Evolutionary conservation across 2,888 invertebrate genomes (phyloP).

Genomic region (Blomia tropicalis): DNA sequence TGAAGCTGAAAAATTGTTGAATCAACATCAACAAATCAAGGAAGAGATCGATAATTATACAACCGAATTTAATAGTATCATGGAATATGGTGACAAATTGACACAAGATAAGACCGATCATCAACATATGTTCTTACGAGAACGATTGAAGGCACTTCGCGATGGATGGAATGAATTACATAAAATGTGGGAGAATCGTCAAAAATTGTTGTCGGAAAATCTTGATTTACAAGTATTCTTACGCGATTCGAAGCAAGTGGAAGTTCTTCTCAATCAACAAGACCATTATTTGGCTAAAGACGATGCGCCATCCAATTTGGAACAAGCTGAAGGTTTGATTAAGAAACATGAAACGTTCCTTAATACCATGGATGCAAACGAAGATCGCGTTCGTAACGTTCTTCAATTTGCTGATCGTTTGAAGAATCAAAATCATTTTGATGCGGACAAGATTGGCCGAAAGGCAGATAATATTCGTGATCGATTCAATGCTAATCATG

Average conservation of each 20-base stretch:
- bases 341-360: conserved; percentile 97
- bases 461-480: conserved; percentile 87
- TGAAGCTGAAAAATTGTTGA: conserved; percentile 89
- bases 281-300: conserved; percentile 93
- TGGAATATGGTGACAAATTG: conserved; percentile 93
- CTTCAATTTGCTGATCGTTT: conserved; percentile 80
- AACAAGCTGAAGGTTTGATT: conserved; percentile 90
- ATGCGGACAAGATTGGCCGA: conserved; percentile 85
- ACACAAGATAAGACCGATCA: conserved; percentile 86
- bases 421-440: conserved; percentile 83
- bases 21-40: conserved; percentile 92
- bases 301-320: conserved; percentile 77
- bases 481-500: conserved; percentile 64
- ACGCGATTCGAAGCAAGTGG: conserved; percentile 90
- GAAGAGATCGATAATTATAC: conserved; percentile 99
- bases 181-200: conserved; percentile 99
- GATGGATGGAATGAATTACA: conserved; percentile 98
- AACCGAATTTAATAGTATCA: conserved; percentile 96
- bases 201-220: conserved; percentile 80
- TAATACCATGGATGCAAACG: conserved; percentile 99
- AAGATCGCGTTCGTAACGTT: conserved; percentile 94
- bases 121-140: conserved; percentile 99
- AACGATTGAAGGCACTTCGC: conserved; percentile 88
- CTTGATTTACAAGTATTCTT: conserved; percentile 87
- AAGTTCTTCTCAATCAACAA: conserved; percentile 90